These are phyloP conservation scores for Ranitomeya imitator DNA, from an alignment of 2,113 vertebrate genomes.

Conservation along the genomic window DNA sequence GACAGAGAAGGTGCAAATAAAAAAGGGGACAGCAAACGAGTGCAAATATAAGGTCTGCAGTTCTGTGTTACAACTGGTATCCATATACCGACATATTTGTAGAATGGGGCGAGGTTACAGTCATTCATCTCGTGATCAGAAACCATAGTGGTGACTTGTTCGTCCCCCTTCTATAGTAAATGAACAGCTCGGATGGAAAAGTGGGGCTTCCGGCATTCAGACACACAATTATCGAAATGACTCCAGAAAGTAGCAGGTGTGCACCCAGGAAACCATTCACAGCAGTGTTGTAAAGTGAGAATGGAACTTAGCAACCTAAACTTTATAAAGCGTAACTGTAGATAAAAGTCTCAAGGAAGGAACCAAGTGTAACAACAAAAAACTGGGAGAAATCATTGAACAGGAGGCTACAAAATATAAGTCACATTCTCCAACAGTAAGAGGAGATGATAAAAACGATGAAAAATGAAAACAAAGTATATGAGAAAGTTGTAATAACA, in stretches of 20 bases:
- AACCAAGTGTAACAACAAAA: not conserved
- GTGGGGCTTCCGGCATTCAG: conserved; percentile 9
- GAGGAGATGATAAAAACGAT: not conserved
- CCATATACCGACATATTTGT: not conserved
- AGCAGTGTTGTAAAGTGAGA: not conserved
- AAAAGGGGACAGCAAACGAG: too few relatives aligned
- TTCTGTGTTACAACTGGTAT: not conserved
- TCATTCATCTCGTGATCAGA: not conserved
- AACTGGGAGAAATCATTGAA: too few relatives aligned
- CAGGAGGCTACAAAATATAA: too few relatives aligned
- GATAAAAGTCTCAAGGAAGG: not conserved
- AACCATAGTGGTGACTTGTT: not conserved
- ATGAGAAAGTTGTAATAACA: too few relatives aligned
- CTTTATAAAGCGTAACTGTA: not conserved
- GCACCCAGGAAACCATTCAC: not conserved
- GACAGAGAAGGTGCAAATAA: too few relatives aligned
- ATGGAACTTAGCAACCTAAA: not conserved
- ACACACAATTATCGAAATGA: conserved; percentile 23
- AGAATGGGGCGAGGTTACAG: not conserved
- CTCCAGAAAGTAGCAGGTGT: conserved; percentile 52
- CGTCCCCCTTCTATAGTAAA: too few relatives aligned
- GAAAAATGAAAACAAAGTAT: too few relatives aligned
- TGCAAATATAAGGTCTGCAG: too few relatives aligned
- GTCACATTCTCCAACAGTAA: not conserved
- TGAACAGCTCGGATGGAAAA: not conserved